Conservation (phyloP, 2,113 vertebrate genomes). For the Irena cyanogastra region DNA sequence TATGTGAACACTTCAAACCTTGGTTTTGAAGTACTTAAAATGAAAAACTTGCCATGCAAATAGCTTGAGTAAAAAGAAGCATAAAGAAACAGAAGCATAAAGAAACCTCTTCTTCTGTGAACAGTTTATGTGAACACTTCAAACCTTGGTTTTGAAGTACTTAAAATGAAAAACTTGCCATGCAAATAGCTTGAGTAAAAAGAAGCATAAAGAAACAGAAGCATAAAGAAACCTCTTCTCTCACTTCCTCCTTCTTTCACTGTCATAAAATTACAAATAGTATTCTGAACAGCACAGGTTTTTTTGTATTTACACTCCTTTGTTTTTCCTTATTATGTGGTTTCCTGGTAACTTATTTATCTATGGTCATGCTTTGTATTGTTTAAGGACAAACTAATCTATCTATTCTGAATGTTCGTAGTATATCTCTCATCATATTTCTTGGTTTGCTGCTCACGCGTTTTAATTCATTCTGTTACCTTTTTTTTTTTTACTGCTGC, state of each 20-base stretch:
- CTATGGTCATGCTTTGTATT: background rate
- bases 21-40: background rate
- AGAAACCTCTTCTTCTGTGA: no score
- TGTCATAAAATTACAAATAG: background rate
- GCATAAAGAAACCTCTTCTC: no score
- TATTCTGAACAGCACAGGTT: background rate
- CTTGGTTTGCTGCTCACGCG: background rate
- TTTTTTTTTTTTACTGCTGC: background rate
- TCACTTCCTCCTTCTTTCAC: background rate
- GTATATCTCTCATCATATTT: background rate
- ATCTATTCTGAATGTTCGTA: background rate
- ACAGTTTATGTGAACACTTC: background rate
- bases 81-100: background rate
- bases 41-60: background rate
- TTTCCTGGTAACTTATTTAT: background rate
- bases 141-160: background rate
- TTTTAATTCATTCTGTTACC: background rate
- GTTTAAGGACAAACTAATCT: background rate
- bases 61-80: background rate
- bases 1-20: background rate
- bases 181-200: background rate
- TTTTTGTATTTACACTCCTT: background rate
- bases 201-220: background rate
- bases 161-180: background rate
- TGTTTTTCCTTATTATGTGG: rapidly evolving